These are phyloP conservation scores for Pogonognathellus flavescens DNA, from an alignment of 1,140 invertebrate species.

Conservation along the genomic window DNA sequence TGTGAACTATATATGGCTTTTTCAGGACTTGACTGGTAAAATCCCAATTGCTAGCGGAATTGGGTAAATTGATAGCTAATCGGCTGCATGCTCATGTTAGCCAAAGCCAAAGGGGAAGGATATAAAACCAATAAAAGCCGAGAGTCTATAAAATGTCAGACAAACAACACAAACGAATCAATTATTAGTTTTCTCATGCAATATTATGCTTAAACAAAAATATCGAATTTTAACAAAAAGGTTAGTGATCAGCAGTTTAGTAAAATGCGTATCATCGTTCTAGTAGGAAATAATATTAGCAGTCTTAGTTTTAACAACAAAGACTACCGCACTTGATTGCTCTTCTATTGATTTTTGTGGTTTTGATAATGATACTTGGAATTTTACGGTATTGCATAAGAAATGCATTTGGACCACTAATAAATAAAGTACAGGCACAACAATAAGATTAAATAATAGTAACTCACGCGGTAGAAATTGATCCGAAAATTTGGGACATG, in stretches of 20 bases:
- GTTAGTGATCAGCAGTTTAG: too few relatives aligned
- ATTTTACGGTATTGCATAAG: too few relatives aligned
- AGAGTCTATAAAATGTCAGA: slow-evolving; percentile 55
- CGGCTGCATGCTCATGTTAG: slow-evolving; percentile 53
- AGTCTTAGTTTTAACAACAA: too few relatives aligned
- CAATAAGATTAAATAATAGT: background rate
- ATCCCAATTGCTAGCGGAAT: slow-evolving; percentile 6
- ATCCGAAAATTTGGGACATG: slow-evolving; percentile 59
- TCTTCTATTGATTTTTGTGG: too few relatives aligned
- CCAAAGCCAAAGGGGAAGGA: slow-evolving; percentile 65
- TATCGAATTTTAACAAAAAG: background rate
- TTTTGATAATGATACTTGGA: too few relatives aligned
- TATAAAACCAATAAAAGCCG: slow-evolving; percentile 63
- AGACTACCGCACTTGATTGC: too few relatives aligned
- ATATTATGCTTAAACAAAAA: slow-evolving; percentile 4
- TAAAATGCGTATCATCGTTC: too few relatives aligned
- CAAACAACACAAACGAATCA: slow-evolving; percentile 32
- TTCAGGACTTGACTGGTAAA: slow-evolving; percentile 26
- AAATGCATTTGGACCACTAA: background rate
- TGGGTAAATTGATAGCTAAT: slow-evolving; percentile 1
- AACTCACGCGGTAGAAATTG: slow-evolving; percentile 66
- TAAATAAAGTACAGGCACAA: background rate
- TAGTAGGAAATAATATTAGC: too few relatives aligned
- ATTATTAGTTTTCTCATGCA: background rate
- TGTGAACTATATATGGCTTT: slow-evolving; percentile 10